Evolutionary conservation across 2,888 invertebrate genomes (phyloP).

Genomic region (Xestoiulus laeticollis): DNA sequence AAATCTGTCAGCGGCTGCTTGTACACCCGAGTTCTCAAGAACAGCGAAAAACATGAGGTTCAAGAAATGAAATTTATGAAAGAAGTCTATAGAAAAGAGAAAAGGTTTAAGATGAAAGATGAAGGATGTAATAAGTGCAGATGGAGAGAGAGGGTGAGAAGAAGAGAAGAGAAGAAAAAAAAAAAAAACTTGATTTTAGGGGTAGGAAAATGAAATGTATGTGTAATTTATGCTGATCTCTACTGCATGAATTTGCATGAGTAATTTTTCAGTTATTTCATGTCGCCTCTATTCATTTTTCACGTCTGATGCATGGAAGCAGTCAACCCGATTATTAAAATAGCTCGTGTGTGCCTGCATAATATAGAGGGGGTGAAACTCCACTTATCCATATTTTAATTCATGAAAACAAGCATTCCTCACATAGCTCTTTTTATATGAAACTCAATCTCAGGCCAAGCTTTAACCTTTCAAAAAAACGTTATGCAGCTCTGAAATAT

Average conservation of each 20-base stretch:
- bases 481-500: not conserved
- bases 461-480: not conserved
- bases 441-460: not conserved
- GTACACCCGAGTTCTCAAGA: not conserved
- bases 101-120: constrained; percentile 31
- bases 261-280: not conserved
- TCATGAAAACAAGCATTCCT: not conserved
- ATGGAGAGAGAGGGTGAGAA: constrained; percentile 3
- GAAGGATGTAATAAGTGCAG: constrained; percentile 39
- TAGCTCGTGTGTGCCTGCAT: not conserved
- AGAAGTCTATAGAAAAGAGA: constrained; percentile 29
- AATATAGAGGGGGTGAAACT: not conserved
- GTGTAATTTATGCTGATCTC: not conserved
- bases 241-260: not conserved
- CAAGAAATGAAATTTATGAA: constrained; percentile 9
- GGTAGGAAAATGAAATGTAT: not conserved
- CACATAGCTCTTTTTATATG: not conserved
- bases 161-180: not conserved
- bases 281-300: not conserved
- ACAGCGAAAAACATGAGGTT: constrained; percentile 34
- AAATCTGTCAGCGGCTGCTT: not conserved
- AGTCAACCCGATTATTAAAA: not conserved
- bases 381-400: not conserved
- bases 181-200: not conserved
- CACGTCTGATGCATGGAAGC: not conserved